Evolutionary conservation across 1,140 invertebrate genomes (phyloP).

Genomic region (Bombus balteatus): DNA sequence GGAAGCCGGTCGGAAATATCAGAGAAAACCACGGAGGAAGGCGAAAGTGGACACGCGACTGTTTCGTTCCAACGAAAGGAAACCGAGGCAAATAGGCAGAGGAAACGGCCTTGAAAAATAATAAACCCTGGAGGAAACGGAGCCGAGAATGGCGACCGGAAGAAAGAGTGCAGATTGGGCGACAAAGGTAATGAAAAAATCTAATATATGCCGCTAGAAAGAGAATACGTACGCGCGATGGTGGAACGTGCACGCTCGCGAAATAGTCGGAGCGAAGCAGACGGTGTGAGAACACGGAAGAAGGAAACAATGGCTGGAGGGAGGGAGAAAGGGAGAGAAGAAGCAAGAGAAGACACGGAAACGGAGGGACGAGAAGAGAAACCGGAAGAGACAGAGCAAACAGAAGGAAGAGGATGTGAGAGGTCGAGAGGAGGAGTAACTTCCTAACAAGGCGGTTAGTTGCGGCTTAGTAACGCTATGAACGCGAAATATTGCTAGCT

Average conservation of each 20-base stretch:
- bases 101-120: slow-evolving; percentile 25
- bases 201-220: not conserved
- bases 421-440: slow-evolving; percentile 74
- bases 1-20: not conserved
- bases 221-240: not conserved
- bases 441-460: slow-evolving; percentile 82
- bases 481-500: slow-evolving; percentile 77
- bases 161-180: slow-evolving; percentile 2
- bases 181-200: slow-evolving; percentile 35
- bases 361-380: slow-evolving; percentile 57
- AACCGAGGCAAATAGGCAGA: not conserved
- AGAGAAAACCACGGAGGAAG: not conserved
- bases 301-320: slow-evolving; percentile 12
- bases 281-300: not conserved
- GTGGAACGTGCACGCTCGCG: not conserved
- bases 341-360: slow-evolving; percentile 25
- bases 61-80: too few relatives aligned
- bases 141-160: not conserved
- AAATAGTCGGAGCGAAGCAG: not conserved
- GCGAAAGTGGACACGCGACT: not conserved
- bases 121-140: not conserved
- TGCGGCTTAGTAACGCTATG: slow-evolving; percentile 78
- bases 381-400: slow-evolving; percentile 59
- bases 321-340: slow-evolving; percentile 33
- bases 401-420: slow-evolving; percentile 42